A percentile compares a stretch with the other conserved stretches of the same genome.
These are phyloP conservation scores for Prunella himalayana DNA, from an alignment of 2,113 vertebrate species.

Conservation along the genomic window DNA sequence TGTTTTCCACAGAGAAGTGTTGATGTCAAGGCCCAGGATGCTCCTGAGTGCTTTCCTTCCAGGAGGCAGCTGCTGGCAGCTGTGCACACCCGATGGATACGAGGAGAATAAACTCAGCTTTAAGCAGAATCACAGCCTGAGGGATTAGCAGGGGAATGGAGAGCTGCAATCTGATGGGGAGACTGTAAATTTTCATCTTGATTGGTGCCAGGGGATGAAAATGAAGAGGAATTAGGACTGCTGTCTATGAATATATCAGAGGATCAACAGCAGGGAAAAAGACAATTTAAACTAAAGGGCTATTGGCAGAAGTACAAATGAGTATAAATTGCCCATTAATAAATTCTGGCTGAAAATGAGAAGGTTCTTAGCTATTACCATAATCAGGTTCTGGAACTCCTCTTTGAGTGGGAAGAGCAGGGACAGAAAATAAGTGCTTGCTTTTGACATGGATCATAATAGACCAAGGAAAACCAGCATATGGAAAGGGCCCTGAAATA, in stretches of 20 bases:
- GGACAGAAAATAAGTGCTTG: conserved; percentile 16
- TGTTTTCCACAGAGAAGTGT: rapidly evolving
- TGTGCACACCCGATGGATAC: rapidly evolving
- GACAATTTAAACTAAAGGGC: conserved; percentile 38
- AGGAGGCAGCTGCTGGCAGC: neutral
- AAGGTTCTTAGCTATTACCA: conserved; percentile 6
- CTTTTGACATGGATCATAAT: neutral
- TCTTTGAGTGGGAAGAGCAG: neutral
- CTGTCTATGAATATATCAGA: conserved; percentile 21
- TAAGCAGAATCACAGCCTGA: neutral
- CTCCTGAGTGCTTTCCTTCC: neutral
- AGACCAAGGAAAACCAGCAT: neutral
- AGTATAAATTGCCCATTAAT: conserved; percentile 53
- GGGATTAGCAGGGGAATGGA: neutral
- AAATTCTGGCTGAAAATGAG: conserved; percentile 40
- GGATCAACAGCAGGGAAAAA: neutral
- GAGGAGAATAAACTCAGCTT: neutral
- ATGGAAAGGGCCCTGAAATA: neutral
- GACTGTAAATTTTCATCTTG: neutral
- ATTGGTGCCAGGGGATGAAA: neutral
- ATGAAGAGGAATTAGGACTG: conserved; percentile 16
- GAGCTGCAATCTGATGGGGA: neutral
- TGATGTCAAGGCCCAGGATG: neutral
- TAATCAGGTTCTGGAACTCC: conserved; percentile 38
- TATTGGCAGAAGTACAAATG: conserved; percentile 54